These are phyloP conservation scores for Ancistrus triradiatus DNA, from an alignment of 2,113 vertebrate species.

Conservation along the genomic window DNA sequence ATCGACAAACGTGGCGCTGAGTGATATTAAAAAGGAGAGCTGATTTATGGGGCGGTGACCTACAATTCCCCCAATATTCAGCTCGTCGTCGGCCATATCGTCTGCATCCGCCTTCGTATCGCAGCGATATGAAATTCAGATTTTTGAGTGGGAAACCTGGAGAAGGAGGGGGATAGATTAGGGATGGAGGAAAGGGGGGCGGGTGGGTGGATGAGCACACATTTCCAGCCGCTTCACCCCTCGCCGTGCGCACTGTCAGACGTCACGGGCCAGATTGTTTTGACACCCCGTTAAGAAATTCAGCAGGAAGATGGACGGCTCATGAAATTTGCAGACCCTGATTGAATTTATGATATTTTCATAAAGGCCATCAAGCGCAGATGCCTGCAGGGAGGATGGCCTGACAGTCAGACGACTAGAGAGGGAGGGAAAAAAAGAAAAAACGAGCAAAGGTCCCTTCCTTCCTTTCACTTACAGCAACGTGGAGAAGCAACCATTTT, in stretches of 20 bases:
- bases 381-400: slow-evolving; percentile 68
- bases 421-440: slow-evolving; percentile 1
- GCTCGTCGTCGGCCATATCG: slow-evolving; percentile 22
- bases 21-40: slow-evolving; percentile 7
- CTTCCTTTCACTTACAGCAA: neutral
- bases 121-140: slow-evolving; percentile 51
- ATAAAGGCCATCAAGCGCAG: slow-evolving; percentile 79
- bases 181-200: neutral
- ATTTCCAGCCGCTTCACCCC: slow-evolving; percentile 33
- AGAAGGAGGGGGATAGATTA: slow-evolving; percentile 14
- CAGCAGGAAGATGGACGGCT: slow-evolving; percentile 81
- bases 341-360: slow-evolving; percentile 86
- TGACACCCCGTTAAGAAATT: slow-evolving; percentile 84
- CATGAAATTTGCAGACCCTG: slow-evolving; percentile 88
- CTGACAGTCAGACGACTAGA: slow-evolving; percentile 63
- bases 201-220: neutral
- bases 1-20: neutral
- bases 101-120: slow-evolving; percentile 38
- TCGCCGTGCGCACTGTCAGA: slow-evolving; percentile 36
- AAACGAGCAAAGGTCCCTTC: slow-evolving; percentile 15
- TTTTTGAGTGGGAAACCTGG: slow-evolving; percentile 28
- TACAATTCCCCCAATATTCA: slow-evolving; percentile 15
- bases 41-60: slow-evolving; percentile 7
- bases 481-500: too few species aligned
- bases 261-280: slow-evolving; percentile 80